A percentile compares a stretch with the other conserved stretches of the same genome.
Evolutionary conservation across 2,113 vertebrate species (phyloP).

Genomic region (Acinonyx jubatus): DNA sequence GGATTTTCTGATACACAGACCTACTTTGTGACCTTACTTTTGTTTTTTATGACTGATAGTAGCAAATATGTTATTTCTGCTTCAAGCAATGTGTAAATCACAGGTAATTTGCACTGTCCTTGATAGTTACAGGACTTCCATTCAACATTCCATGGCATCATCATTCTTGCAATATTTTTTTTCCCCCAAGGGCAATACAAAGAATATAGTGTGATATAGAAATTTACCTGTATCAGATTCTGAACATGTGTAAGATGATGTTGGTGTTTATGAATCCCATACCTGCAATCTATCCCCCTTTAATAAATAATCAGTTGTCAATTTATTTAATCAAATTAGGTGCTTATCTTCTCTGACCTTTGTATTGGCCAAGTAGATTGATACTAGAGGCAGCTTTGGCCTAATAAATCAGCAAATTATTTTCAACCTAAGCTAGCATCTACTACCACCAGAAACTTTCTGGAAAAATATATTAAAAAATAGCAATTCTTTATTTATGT

Average conservation of each 20-base stretch:
- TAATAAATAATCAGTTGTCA: slow-evolving; percentile 51
- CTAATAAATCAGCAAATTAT: slow-evolving; percentile 58
- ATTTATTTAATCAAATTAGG: slow-evolving; percentile 56
- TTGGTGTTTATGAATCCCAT: neutral
- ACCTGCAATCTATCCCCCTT: neutral
- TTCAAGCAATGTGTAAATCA: neutral
- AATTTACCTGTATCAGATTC: neutral
- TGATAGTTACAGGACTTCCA: neutral
- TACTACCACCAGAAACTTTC: slow-evolving; percentile 21
- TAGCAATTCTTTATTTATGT: neutral
- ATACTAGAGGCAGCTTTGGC: slow-evolving; percentile 28
- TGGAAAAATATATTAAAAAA: neutral
- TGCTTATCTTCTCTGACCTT: slow-evolving; percentile 62
- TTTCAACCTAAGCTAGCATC: slow-evolving; percentile 47
- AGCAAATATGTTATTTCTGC: neutral
- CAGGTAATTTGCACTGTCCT: neutral
- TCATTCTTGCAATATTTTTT: neutral
- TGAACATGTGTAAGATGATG: neutral
- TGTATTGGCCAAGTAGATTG: slow-evolving; percentile 45
- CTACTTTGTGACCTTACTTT: neutral
- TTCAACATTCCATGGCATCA: neutral
- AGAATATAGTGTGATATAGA: neutral
- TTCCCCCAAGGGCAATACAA: neutral
- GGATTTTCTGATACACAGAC: neutral
- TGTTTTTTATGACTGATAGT: neutral